These are phyloP conservation scores for Archips crataeganus DNA, from an alignment of 2,888 invertebrate genomes.

Conservation along the genomic window DNA sequence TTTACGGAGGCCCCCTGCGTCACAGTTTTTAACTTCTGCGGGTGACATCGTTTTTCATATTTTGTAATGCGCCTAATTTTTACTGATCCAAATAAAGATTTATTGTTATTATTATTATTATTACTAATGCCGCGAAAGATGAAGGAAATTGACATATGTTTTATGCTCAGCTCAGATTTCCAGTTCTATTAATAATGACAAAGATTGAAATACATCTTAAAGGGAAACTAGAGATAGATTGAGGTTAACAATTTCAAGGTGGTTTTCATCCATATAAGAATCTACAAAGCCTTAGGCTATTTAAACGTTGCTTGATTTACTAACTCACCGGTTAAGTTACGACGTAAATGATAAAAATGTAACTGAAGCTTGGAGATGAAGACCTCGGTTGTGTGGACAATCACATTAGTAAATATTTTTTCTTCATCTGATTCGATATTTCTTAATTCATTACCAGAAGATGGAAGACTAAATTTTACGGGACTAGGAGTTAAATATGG, in stretches of 20 bases:
- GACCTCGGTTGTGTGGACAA: not conserved
- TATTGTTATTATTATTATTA: too few relatives aligned
- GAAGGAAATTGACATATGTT: not conserved
- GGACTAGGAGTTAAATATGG: constrained; percentile 49
- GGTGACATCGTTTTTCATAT: too few relatives aligned
- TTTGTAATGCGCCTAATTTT: too few relatives aligned
- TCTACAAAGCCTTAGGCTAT: not conserved
- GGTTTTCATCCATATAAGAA: not conserved
- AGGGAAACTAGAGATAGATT: not conserved
- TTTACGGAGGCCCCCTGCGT: too few relatives aligned
- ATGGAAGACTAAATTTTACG: constrained; percentile 45
- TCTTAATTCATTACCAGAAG: constrained; percentile 29
- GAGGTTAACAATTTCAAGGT: not conserved
- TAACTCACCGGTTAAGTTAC: not conserved
- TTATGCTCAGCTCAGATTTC: not conserved
- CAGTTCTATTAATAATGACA: not conserved
- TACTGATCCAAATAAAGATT: too few relatives aligned
- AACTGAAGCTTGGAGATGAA: constrained; percentile 18
- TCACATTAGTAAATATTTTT: constrained; percentile 1
- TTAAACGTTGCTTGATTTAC: not conserved
- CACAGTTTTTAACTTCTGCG: too few relatives aligned
- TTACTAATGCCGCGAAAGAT: too few relatives aligned
- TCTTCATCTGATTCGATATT: not conserved
- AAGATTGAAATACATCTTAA: not conserved
- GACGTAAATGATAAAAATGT: not conserved